Evolutionary conservation across 2,797 vertebrate genomes (phyloP), one percentile per base, ranked within the genome.

Genomic region (Enteromius viviparus): DNA sequence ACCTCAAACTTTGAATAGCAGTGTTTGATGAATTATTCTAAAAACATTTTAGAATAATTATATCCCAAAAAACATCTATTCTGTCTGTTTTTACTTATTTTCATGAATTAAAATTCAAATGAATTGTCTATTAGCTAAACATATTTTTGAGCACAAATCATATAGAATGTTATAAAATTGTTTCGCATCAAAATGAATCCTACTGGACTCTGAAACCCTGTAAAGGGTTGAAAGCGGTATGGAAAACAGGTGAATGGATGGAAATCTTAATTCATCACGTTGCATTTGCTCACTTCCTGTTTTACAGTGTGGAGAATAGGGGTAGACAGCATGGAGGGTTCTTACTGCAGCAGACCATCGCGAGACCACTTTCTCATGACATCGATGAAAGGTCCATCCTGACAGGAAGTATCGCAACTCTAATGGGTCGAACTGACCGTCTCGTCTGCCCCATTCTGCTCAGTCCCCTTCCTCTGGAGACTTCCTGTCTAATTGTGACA

Each of bases 361-460:
- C 19, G 34, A 58, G 76, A 76, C 72, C 75, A 83, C 78, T 69
- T 89, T 88, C 85, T 89, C 84, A 87, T 86, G 84, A 85, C 84
- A 83, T 49, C 15, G 85, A 85, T 84, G 84, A 89, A 85, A 89
- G 85, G 82, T 83, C 85, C 85, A 86, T 89, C 86, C 88, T 86
- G 74, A 88, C 66, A 85, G 87, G 88, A 90, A 87, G 66, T 49
- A 40, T 45, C 82, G 2, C 78, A 55, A n/a, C 53, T 80, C 71
- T 82, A 86, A 88, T 69, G 83, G 53, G 66, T 83, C 78, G 71
- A 23, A 64, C 42, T 49, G 14, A 53, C 86, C 66, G 26, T 75
- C 69, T 84, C 32, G 51, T 85, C 77, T 74, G 66, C 64, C 83
- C 40, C 32, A 14, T 75, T 62, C 51, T 55, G 77, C 70, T 58